Evolutionary conservation across 2,113 vertebrate species (phyloP).

Genomic region (Odontesthes bonariensis): DNA sequence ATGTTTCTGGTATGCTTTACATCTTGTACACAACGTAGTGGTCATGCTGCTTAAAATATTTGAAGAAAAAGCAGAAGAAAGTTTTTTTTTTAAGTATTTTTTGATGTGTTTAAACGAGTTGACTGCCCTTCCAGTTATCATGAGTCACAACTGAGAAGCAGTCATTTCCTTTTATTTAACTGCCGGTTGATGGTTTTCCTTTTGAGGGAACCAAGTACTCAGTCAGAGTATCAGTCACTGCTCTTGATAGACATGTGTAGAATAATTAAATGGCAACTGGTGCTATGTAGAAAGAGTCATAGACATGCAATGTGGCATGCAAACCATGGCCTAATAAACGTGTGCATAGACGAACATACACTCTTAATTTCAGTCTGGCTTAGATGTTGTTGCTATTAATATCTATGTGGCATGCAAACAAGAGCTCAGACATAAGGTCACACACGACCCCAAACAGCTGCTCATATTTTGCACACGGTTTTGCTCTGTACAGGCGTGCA

Average conservation of each 20-base stretch:
- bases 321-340: constrained; percentile 2
- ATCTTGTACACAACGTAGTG: neutral
- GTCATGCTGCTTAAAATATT: neutral
- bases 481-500: constrained; percentile 6
- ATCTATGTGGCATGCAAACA: constrained; percentile 63
- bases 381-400: constrained; percentile 65
- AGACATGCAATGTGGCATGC: neutral
- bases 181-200: neutral
- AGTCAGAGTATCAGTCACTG: neutral
- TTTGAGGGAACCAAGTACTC: neutral
- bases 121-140: constrained; percentile 43
- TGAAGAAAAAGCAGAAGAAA: neutral
- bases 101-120: constrained; percentile 23
- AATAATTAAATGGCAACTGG: neutral
- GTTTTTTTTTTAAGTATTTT: constrained; percentile 1
- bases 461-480: constrained; percentile 34
- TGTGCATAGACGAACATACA: constrained; percentile 26
- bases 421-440: constrained; percentile 59
- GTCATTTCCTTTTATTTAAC: constrained; percentile 52
- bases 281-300: neutral
- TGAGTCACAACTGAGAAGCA: constrained; percentile 37
- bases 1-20: neutral
- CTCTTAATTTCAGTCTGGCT: constrained; percentile 45
- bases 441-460: constrained; percentile 61
- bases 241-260: too few relatives aligned